These are phyloP conservation scores for Torymus auratus DNA, from an alignment of 2,888 invertebrate genomes.

Conservation along the genomic window DNA sequence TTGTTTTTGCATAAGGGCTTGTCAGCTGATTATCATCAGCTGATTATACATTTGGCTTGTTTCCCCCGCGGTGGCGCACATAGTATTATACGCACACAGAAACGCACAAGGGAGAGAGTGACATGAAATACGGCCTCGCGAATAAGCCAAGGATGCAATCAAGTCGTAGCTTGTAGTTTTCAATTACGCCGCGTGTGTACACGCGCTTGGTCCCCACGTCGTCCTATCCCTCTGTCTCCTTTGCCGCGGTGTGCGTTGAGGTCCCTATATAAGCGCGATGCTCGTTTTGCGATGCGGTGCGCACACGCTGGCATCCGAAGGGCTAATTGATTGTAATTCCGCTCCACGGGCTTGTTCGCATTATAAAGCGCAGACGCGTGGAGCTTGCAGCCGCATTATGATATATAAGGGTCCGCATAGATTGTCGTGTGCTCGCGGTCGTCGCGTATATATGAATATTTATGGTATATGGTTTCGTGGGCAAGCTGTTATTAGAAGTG, in stretches of 20 bases:
- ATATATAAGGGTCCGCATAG: no score
- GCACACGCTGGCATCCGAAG: neutral
- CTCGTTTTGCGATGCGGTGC: no score
- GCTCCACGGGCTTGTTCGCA: neutral
- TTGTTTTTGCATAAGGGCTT: neutral
- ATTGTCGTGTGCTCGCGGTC: no score
- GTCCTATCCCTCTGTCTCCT: no score
- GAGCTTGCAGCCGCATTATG: no score
- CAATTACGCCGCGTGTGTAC: slow-evolving; percentile 27
- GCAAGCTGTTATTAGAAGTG: no score
- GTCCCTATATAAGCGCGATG: no score
- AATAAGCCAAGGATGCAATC: slow-evolving; percentile 2
- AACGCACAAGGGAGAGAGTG: neutral
- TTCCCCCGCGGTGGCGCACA: neutral
- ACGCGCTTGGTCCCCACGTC: no score
- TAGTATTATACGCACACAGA: neutral
- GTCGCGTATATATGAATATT: no score
- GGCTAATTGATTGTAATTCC: slow-evolving; percentile 14
- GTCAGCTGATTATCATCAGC: slow-evolving; percentile 39
- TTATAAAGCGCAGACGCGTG: neutral
- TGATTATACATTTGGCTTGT: slow-evolving; percentile 35
- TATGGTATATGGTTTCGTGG: no score
- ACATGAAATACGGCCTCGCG: slow-evolving; percentile 14
- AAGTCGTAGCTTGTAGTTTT: slow-evolving; percentile 35
- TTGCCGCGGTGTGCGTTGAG: no score